Conservation (phyloP, 2,797 vertebrate genomes). For the Liasis olivaceus region DNA sequence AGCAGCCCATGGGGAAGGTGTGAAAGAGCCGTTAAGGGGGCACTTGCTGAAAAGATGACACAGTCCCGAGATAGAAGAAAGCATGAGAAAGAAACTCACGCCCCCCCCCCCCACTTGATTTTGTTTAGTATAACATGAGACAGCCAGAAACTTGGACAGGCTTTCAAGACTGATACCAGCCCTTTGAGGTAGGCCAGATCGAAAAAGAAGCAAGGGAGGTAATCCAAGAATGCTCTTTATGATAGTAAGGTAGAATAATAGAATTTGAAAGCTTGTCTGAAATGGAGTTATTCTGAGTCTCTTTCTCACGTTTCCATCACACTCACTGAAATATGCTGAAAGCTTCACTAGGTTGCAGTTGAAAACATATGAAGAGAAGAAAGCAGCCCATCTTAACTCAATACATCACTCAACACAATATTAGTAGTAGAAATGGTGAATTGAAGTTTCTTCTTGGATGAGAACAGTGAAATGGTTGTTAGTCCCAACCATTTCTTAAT, state of each 20-base stretch:
- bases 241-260: no score
- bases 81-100: neutral
- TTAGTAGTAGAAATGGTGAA: neutral
- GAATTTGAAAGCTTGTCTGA: no score
- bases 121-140: neutral
- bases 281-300: no score
- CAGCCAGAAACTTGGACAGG: no score
- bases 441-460: neutral
- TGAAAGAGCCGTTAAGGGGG: neutral
- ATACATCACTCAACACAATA: neutral
- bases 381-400: neutral
- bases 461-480: neutral
- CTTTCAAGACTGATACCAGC: no score
- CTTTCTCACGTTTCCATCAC: no score
- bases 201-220: no score
- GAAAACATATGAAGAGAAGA: neutral
- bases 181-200: no score
- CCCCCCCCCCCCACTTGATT: neutral
- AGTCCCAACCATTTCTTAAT: neutral
- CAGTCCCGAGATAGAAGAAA: neutral
- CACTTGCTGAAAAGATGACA: neutral
- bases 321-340: no score
- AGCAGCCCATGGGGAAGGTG: neutral
- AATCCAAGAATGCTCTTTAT: no score
- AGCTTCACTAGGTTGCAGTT: neutral